These are phyloP conservation scores for Melanotaenia pygmaea DNA, from an alignment of 2,797 vertebrate genomes.

Conservation along the genomic window DNA sequence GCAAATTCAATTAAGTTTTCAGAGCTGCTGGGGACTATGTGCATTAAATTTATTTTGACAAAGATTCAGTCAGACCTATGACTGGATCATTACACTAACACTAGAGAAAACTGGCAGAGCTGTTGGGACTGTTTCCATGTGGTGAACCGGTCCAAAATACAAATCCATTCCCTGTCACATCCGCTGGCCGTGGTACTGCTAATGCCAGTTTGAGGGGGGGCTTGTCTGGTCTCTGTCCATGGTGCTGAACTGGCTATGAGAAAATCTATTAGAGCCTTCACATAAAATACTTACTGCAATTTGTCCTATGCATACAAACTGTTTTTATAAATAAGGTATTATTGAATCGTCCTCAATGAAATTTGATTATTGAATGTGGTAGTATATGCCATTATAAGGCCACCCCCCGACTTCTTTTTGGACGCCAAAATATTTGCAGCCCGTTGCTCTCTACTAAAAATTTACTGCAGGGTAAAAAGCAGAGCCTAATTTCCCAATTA, in stretches of 20 bases:
- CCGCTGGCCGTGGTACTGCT: background rate
- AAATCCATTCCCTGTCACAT: background rate
- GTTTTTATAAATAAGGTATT: background rate
- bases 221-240: conserved; percentile 46
- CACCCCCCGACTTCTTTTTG: no score
- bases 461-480: no score
- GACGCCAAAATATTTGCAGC: no score
- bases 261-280: background rate
- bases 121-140: conserved; percentile 6
- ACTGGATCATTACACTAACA: background rate
- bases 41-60: conserved; percentile 42
- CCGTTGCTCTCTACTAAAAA: no score
- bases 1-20: conserved; percentile 47
- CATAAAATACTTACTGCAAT: background rate
- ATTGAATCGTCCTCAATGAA: background rate
- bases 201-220: conserved; percentile 9
- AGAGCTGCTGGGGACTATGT: conserved; percentile 29
- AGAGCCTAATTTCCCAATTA: no score
- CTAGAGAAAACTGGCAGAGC: background rate
- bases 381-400: no score
- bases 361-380: background rate
- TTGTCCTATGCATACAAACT: conserved; percentile 1
- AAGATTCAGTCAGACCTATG: conserved; percentile 18
- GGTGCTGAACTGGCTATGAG: conserved; percentile 48
- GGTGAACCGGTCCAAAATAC: conserved; percentile 7